Percentiles rank a stretch among this genome's conserved stretches.
phyloP scores from a whole-genome alignment of 2,113 vertebrate genomes.

The Ahaetulla prasina region DNA sequence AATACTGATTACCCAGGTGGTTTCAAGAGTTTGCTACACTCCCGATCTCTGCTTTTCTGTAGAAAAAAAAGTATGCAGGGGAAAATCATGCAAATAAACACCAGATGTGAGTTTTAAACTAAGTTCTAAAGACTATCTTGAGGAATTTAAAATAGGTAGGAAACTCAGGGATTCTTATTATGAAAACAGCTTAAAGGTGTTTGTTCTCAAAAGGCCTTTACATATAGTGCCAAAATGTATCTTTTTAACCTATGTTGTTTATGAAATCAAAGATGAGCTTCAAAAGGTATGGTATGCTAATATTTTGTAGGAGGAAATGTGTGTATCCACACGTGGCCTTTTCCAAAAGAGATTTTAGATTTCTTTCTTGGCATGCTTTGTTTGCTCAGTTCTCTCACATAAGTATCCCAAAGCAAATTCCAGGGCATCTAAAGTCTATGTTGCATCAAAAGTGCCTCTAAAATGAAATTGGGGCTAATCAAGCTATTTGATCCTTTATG shows the following conservation, averaged over 20 bases:
- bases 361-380: neutral
- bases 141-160: conserved; percentile 7
- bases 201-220: conserved; percentile 22
- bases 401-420: neutral
- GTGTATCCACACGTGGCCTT: neutral
- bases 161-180: conserved; percentile 27
- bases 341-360: conserved; percentile 4
- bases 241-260: conserved; percentile 24
- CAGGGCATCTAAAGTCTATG: neutral
- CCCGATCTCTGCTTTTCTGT: neutral
- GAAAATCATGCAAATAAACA: conserved; percentile 20
- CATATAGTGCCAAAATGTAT: neutral
- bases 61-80: neutral
- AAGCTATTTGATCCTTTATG: neutral
- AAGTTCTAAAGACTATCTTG: conserved; percentile 27
- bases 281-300: neutral
- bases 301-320: conserved; percentile 4
- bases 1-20: neutral
- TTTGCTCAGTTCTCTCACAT: conserved; percentile 12
- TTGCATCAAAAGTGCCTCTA: neutral
- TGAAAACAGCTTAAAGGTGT: neutral
- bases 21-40: conserved; percentile 3
- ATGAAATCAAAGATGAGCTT: conserved; percentile 25
- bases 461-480: neutral
- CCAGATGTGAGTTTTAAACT: conserved; percentile 20